Evolutionary conservation across 2,888 invertebrate genomes (phyloP).

Genomic region (Bugula neritina): DNA sequence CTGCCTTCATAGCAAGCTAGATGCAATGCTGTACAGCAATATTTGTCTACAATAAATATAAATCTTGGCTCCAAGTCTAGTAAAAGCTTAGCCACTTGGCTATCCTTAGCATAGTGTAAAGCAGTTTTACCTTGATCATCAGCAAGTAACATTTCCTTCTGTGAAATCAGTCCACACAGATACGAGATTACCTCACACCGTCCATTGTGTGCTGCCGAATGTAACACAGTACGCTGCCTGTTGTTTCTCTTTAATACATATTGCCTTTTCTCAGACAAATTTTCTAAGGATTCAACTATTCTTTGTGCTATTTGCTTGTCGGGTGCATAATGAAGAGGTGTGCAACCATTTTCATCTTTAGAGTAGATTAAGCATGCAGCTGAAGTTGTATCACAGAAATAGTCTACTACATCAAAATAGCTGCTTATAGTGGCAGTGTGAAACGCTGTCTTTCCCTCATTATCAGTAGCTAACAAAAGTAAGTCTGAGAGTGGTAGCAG

Average conservation of each 20-base stretch:
- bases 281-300: too few relatives aligned
- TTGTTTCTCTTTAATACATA: background rate
- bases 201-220: background rate
- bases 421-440: background rate
- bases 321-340: background rate
- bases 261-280: too few relatives aligned
- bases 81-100: background rate
- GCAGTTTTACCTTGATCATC: background rate
- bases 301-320: too few relatives aligned
- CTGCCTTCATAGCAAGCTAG: background rate
- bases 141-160: background rate
- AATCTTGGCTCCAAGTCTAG: background rate
- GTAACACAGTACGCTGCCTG: background rate
- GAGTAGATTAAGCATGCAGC: background rate
- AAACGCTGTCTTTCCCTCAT: background rate
- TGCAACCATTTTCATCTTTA: background rate
- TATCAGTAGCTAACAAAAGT: background rate
- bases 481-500: background rate
- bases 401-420: background rate
- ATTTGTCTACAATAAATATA: background rate
- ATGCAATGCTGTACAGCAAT: background rate
- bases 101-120: background rate
- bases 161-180: background rate
- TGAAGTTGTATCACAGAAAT: background rate
- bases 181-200: background rate